Evolutionary conservation across 2,888 invertebrate genomes (phyloP).

Genomic region (Timema cristinae): DNA sequence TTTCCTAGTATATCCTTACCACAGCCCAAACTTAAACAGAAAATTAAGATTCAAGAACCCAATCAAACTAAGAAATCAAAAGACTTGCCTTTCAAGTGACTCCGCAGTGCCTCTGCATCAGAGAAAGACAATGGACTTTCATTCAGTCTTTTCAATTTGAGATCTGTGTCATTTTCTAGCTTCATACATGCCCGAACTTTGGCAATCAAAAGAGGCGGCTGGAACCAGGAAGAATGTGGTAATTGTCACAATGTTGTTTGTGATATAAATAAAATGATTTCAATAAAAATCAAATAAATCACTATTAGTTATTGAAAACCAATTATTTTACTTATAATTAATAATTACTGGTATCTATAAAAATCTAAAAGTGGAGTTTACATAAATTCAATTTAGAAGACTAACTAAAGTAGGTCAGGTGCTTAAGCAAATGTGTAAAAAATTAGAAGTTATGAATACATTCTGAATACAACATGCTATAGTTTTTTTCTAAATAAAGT

Average conservation of each 20-base stretch:
- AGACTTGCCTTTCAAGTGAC: slow-evolving; percentile 70
- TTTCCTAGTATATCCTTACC: too few relatives aligned
- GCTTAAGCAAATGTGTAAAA: too few relatives aligned
- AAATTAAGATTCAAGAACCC: not conserved
- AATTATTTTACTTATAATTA: too few relatives aligned
- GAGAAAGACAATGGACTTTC: slow-evolving; percentile 66
- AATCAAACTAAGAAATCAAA: not conserved
- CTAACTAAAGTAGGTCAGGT: too few relatives aligned
- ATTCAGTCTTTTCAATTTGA: slow-evolving; percentile 62
- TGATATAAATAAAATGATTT: slow-evolving; percentile 34
- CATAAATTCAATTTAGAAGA: too few relatives aligned
- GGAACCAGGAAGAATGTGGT: slow-evolving; percentile 38
- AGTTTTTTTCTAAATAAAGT: too few relatives aligned
- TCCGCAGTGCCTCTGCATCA: slow-evolving; percentile 72
- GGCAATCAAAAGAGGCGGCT: slow-evolving; percentile 68
- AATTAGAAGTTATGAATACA: too few relatives aligned
- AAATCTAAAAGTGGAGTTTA: too few relatives aligned
- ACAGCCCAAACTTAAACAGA: not conserved
- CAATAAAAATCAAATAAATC: too few relatives aligned
- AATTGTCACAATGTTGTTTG: slow-evolving; percentile 38
- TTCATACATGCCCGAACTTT: slow-evolving; percentile 71
- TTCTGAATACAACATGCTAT: too few relatives aligned
- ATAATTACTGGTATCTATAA: too few relatives aligned
- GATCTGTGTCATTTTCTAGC: slow-evolving; percentile 68
- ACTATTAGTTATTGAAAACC: too few relatives aligned